Evolutionary conservation across 2,888 invertebrate species (phyloP).

Genomic region (Pyrrhosoma nymphula): DNA sequence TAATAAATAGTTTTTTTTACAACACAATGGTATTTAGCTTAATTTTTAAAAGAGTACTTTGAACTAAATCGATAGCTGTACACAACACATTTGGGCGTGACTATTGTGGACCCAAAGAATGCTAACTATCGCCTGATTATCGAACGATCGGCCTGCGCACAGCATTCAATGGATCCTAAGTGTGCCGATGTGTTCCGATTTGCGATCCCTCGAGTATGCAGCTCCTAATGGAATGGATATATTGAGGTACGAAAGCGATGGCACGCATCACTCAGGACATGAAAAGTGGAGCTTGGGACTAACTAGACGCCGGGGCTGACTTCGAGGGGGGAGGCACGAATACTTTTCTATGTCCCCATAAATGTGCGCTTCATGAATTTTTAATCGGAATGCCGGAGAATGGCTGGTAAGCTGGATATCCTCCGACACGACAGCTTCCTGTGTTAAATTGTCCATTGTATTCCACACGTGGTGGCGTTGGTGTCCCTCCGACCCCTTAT

Average conservation of each 20-base stretch:
- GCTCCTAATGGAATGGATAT: too few species aligned
- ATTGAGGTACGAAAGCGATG: neutral
- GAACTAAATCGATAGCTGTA: too few species aligned
- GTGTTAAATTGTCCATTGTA: slow-evolving; percentile 65
- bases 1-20: too few species aligned
- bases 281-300: neutral
- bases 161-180: too few species aligned
- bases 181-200: too few species aligned
- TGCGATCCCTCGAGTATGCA: too few species aligned
- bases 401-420: slow-evolving; percentile 49
- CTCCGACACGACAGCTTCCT: slow-evolving; percentile 53
- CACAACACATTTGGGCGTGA: too few species aligned
- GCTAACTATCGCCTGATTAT: too few species aligned
- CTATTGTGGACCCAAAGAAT: too few species aligned
- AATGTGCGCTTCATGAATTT: slow-evolving; percentile 40
- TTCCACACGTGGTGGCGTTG: slow-evolving; percentile 54
- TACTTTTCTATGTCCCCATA: neutral
- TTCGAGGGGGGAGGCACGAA: neutral
- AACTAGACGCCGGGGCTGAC: neutral
- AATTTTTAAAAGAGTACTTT: too few species aligned
- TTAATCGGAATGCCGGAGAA: slow-evolving; percentile 41
- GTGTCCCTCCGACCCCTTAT: neutral
- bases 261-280: neutral
- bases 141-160: too few species aligned
- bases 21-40: too few species aligned